Conservation (phyloP, 2,888 invertebrate genomes). For the Zootermopsis nevadensis region DNA sequence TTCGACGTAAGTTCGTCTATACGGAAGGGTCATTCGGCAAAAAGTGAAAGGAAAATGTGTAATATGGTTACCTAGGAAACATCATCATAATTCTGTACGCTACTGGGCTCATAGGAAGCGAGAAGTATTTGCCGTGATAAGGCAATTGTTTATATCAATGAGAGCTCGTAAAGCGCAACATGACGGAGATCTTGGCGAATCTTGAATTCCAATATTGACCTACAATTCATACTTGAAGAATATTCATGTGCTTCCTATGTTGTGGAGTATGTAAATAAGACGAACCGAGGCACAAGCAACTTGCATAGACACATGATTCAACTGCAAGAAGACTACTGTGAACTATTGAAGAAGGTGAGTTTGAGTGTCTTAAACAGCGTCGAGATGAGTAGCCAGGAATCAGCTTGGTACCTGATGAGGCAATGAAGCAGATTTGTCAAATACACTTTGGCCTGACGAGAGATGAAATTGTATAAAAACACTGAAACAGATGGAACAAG, state of each 20-base stretch:
- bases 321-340: conserved; percentile 55
- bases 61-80: no score
- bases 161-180: conserved; percentile 58
- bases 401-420: conserved; percentile 63
- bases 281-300: conserved; percentile 59
- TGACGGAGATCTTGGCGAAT: conserved; percentile 60
- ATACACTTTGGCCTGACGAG: no score
- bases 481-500: no score
- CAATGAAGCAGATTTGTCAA: conserved; percentile 57
- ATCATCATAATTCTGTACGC: no score
- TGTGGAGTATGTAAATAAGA: conserved; percentile 61
- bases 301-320: conserved; percentile 57
- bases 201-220: conserved; percentile 60
- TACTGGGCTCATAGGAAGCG: no score
- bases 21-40: no score
- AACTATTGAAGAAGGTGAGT: conserved; percentile 57
- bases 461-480: no score
- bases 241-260: conserved; percentile 62
- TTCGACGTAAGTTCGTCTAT: no score
- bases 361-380: conserved; percentile 58
- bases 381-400: conserved; percentile 62
- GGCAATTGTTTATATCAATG: no score
- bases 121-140: no score
- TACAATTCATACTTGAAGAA: conserved; percentile 61
- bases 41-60: no score